Evolutionary conservation across 2,797 vertebrate species (phyloP), one percentile per base, ranked within the genome.

Genomic region (Microctenopoma steveboyesi): DNA sequence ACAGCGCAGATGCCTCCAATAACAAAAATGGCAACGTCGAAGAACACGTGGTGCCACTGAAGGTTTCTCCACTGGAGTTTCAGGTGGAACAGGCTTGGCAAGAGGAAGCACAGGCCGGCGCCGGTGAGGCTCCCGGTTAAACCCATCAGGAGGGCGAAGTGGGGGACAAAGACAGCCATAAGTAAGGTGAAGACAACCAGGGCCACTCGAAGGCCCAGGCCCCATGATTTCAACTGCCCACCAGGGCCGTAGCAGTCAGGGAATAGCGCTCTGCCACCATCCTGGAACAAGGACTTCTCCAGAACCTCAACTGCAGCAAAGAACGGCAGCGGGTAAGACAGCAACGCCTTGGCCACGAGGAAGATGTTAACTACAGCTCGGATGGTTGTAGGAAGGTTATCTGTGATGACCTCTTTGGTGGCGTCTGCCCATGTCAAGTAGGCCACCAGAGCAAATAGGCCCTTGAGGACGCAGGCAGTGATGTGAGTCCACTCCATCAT

Each of bases 401-500:
- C 96, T 70, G 97, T 98, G 83, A 98, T 98, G 46, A 98, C 96
- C 83, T 98, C 97, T 87, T 98, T 96, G 84, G 97, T 98, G 76
- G 95, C 92, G 12, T 98, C 97, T 2, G 96, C 96, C 97, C 97
- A 98, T 64, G 97, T 98, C 86, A 98, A 93, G 78, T 97, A 98
- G 85, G 97, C 97, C 10, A 98, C 95, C 64, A 98, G 91, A 47
- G 97, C 97, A 79, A 98, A 98, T 81, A 98, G 95, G 75, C 96
- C 96, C 86, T 98, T 98, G 77, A 98, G 94, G 85, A 97, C 94
- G 80, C 96, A 98, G 82, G 97, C 96, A 1, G 95, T 89, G 46
- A 97, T 96, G 88, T 98, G 97, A 50, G 96, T 97, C 97, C 97
- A 98, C 82, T 98, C 97, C 96, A 98, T 97, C 97, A 98, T 98